Conservation (phyloP, 2,113 vertebrate species). For the Grus americana region DNA sequence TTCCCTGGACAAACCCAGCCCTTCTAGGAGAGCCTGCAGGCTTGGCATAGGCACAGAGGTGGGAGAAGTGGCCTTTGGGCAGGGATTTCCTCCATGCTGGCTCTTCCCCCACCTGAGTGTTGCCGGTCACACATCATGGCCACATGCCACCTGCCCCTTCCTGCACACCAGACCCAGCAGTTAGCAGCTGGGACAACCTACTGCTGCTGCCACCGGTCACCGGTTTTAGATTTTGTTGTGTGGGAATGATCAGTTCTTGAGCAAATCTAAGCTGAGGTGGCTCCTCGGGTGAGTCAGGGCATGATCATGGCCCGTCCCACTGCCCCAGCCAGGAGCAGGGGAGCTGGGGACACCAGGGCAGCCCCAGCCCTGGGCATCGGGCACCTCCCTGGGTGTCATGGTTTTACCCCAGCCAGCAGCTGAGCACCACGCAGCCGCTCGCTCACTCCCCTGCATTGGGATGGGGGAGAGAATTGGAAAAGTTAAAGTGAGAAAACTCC, state of each 20-base stretch:
- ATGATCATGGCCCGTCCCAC: too few relatives aligned
- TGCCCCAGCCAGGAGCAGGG: neutral
- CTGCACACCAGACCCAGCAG: accelerated
- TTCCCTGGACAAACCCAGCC: neutral
- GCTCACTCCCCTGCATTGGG: too few relatives aligned
- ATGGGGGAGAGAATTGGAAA: too few relatives aligned
- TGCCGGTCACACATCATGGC: neutral
- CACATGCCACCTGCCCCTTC: neutral
- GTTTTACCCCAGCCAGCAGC: too few relatives aligned
- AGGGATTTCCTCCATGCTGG: neutral
- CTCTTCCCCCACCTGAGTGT: neutral
- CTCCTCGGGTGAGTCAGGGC: neutral
- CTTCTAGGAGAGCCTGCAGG: neutral
- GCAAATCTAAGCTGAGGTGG: neutral
- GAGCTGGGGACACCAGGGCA: neutral
- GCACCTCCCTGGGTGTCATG: too few relatives aligned
- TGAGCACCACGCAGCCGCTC: too few relatives aligned
- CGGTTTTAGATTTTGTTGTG: neutral
- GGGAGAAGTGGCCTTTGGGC: neutral
- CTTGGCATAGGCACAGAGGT: neutral
- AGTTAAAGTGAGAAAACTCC: too few relatives aligned
- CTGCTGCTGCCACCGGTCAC: neutral
- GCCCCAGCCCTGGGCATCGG: neutral
- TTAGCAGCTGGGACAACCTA: neutral
- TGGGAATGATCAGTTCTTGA: neutral